Base-by-base conservation (phyloP, 2,888 invertebrate species). In the Drosophila antonietae region DNA sequence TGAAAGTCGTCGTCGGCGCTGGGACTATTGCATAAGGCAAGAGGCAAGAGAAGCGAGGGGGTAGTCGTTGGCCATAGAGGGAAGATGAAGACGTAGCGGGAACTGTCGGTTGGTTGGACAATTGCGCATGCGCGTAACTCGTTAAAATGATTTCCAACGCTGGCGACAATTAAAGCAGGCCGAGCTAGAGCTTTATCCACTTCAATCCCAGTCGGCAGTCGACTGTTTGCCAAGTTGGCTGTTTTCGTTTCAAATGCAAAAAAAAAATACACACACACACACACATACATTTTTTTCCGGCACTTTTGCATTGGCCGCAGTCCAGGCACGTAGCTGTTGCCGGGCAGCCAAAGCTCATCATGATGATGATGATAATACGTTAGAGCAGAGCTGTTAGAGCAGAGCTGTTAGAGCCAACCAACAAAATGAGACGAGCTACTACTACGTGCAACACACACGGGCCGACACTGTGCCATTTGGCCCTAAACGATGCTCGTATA, bases 101-200 rank as follows among this genome's bases (percentile, higher is more conserved):
- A 76, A 57, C 57, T 59, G 68, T 67, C 73, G 83, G 74, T 81
- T 83, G 80, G 84, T 83, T 84, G 86, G 86, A 80, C 83, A 84
- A 86, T 86, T 84, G 86, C 86, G 86, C 84, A 86, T 86, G 80
- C 86, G 84, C 83, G 86, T 83, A 78, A 78, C 83, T 86, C 82
- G 84, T 84, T 84, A 80, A 84, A 68, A 78, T 76, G 52, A 71
- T 81, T 78, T 71, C 70, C 70, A 68, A 68, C 71, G 79, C 65
- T 68, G 74, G 80, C 83, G 76, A 84, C 84, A 83, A 84, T 83
- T 83, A 78, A 82, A 80, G 68, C 80, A 67, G 59, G 46, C 73
- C 68, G 46, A 64, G 62, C 33, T 41, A 20, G n/a, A 57, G 28
- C 39, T 37, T 23, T 18, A 46, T 58, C 46, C 44, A 46, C 56